Conservation (phyloP, 2,797 vertebrate species). For the Xenops minutus region DNA sequence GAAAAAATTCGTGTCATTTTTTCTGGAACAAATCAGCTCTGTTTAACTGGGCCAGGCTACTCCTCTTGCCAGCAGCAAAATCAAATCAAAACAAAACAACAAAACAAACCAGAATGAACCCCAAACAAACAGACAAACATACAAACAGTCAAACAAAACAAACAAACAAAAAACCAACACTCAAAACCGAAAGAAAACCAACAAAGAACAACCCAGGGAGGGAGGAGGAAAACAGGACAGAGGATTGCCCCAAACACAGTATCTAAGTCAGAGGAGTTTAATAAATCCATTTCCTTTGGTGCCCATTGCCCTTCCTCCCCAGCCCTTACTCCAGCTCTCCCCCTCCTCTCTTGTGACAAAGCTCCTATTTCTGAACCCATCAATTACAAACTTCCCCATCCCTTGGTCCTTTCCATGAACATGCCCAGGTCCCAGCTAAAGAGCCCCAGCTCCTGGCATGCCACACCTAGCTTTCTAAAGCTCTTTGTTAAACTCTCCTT, state of each 20-base stretch:
- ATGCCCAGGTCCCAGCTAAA: not conserved
- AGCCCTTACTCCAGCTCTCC: not conserved
- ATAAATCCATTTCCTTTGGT: not conserved
- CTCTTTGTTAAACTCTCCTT: not conserved
- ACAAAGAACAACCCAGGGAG: not conserved
- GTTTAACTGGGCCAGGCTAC: not conserved
- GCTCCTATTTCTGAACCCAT: not conserved
- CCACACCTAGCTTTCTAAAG: not conserved
- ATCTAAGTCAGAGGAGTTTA: not conserved
- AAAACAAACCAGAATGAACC: not conserved
- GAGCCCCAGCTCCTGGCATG: not conserved
- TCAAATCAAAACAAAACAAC: too few species aligned
- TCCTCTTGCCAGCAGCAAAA: not conserved
- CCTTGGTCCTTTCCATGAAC: not conserved
- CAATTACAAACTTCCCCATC: not conserved
- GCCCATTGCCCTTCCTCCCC: rapidly evolving
- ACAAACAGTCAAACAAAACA: not conserved
- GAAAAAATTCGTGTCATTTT: not conserved
- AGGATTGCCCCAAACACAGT: not conserved
- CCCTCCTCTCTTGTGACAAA: not conserved
- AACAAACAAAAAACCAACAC: not conserved
- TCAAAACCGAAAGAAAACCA: not conserved
- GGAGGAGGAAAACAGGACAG: not conserved
- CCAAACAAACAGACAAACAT: not conserved
- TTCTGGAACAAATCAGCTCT: not conserved